Evolutionary conservation across 2,888 invertebrate species (phyloP).

Genomic region (Toxonevra muliebris): DNA sequence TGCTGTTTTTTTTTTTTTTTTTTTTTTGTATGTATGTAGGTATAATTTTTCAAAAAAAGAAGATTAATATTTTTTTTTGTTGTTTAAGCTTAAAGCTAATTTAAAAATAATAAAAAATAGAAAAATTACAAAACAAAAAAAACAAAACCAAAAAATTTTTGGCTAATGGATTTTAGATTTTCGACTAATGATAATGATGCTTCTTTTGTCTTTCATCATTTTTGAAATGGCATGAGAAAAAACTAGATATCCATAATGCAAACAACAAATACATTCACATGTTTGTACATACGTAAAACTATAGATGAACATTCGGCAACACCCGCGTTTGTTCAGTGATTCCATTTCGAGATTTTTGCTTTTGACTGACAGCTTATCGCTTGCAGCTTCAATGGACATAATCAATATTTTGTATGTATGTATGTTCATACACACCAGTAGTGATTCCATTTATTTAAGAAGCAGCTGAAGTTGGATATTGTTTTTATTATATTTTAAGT

Average conservation of each 20-base stretch:
- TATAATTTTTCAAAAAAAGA: background rate
- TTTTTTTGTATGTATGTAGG: background rate
- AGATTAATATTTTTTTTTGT: no score
- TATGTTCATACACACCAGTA: background rate
- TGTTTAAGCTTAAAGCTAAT: background rate
- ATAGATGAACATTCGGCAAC: no score
- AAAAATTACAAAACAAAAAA: background rate
- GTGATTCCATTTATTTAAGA: no score
- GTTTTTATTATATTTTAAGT: no score
- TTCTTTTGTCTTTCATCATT: background rate
- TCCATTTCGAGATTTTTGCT: background rate
- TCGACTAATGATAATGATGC: constrained; percentile 25
- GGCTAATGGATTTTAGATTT: constrained; percentile 32
- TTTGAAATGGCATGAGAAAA: background rate
- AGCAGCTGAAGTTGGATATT: no score
- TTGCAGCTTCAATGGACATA: constrained; percentile 18
- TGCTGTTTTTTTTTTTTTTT: background rate
- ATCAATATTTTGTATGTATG: constrained; percentile 1
- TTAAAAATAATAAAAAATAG: background rate
- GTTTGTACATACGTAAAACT: no score
- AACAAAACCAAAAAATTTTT: no score
- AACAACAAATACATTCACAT: no score
- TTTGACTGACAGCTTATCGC: constrained; percentile 25
- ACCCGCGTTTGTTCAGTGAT: constrained; percentile 10
- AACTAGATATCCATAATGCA: background rate